Evolutionary conservation across 1,140 invertebrate species (phyloP).

Genomic region (Zaprionus ornatus): DNA sequence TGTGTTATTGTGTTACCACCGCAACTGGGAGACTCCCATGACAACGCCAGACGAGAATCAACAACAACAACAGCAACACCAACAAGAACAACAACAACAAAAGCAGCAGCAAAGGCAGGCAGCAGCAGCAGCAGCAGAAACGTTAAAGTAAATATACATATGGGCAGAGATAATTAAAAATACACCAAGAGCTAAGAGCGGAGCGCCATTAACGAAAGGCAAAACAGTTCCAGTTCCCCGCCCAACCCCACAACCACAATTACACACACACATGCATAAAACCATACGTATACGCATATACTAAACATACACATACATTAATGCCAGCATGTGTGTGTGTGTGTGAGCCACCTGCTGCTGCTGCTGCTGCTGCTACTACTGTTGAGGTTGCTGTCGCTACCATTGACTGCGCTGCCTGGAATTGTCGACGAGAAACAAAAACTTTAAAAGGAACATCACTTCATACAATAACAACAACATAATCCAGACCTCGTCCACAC

Average conservation of each 20-base stretch:
- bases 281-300: constrained; percentile 11
- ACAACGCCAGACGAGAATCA: constrained; percentile 49
- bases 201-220: constrained; percentile 51
- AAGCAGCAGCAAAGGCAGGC: constrained; percentile 33
- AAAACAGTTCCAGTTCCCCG: constrained; percentile 40
- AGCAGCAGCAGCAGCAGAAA: constrained; percentile 32
- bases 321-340: constrained; percentile 37
- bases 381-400: constrained; percentile 20
- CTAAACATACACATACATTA: constrained; percentile 18
- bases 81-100: constrained; percentile 5
- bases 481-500: constrained; percentile 14
- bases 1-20: constrained; percentile 33
- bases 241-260: constrained; percentile 29
- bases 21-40: constrained; percentile 63
- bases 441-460: constrained; percentile 36
- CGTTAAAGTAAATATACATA: constrained; percentile 71
- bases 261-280: neutral
- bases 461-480: neutral
- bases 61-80: constrained; percentile 30
- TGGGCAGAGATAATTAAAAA: constrained; percentile 70
- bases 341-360: constrained; percentile 72
- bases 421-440: constrained; percentile 15
- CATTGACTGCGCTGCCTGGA: constrained; percentile 25
- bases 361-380: constrained; percentile 15
- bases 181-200: constrained; percentile 48